Base-by-base conservation (phyloP, 2,113 vertebrate genomes). In the Austrofundulus limnaeus region DNA sequence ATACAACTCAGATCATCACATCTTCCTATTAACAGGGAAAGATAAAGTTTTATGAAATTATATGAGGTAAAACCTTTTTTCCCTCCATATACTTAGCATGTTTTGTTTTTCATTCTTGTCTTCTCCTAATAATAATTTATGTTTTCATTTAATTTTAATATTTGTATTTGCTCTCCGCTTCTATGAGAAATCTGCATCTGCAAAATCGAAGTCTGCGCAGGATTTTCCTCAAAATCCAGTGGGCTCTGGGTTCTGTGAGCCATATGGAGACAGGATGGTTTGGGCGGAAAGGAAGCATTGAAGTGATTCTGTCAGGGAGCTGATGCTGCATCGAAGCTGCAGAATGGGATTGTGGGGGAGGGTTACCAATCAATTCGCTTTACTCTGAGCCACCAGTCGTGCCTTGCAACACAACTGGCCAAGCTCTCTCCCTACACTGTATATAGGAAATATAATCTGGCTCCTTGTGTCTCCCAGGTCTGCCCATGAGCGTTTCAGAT, bases 401-500 rank as follows among this genome's bases (percentile, higher is more conserved):
- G 61, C 57, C 61, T 74, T 1, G 16, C 58, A 38, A 51, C 58
- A 37, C 15, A 6, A 56, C 67, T 43, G 55, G 37, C 56, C 5
- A 1, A 59, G 50, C 59, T 69, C 67, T 60, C 58, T 73, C 55
- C 68, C 75, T 59, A 72, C 71, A 77, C 67, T 20, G 20, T 45
- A 25, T 34, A 56, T 4, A 15, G 58, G 85, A 80, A 80, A 85
- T 25, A n/a, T 16, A 73, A 81, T 66, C 70, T 63, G 66, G 31
- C 46, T 53, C 49, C 34, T 31, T 17, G 5, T 61, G 70, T 58
- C 69, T 83, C 75, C 73, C 61, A 14, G 57, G 80, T 81, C 63
- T 66, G 55, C 80, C 78, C 56, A 59, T 66, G 42, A 66, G 69
- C 46, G 82, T 78, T 86, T 86, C 63, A 78, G 72, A 82, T 66